A percentile compares a stretch with the other conserved stretches of the same genome.
phyloP scores from a whole-genome alignment of 2,113 vertebrate genomes.

The Lampris megalopsis region DNA sequence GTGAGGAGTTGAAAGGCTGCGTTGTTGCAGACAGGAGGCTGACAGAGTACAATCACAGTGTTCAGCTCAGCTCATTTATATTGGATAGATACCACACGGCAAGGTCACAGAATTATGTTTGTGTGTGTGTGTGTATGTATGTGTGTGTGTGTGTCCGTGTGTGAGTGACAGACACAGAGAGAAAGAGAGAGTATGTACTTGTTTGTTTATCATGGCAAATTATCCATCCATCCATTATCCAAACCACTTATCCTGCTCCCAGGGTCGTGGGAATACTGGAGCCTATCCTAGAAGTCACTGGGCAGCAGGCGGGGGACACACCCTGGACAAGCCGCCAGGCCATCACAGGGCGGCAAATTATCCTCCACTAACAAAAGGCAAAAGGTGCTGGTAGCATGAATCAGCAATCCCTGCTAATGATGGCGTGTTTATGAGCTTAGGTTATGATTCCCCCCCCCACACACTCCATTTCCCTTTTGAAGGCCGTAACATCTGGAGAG shows the following conservation, averaged over 20 bases:
- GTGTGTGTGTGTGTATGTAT: background rate
- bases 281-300: no score
- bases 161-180: background rate
- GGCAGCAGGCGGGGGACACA: no score
- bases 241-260: no score
- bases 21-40: background rate
- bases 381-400: conserved; percentile 34
- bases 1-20: background rate
- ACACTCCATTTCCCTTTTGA: conserved; percentile 10
- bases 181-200: conserved; percentile 9
- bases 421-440: conserved; percentile 23
- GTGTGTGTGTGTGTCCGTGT: background rate
- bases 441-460: background rate
- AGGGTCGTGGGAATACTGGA: no score
- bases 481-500: conserved; percentile 21
- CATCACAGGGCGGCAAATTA: conserved; percentile 42
- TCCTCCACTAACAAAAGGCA: conserved; percentile 44
- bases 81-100: conserved; percentile 39
- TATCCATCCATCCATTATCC: conserved; percentile 37
- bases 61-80: conserved; percentile 52
- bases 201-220: conserved; percentile 48
- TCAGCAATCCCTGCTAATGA: conserved; percentile 56
- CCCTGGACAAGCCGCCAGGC: no score
- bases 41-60: conserved; percentile 12
- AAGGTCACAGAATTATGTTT: conserved; percentile 51